phyloP scores from a whole-genome alignment of 2,888 invertebrate species.

The Clepsis dumicolana region DNA sequence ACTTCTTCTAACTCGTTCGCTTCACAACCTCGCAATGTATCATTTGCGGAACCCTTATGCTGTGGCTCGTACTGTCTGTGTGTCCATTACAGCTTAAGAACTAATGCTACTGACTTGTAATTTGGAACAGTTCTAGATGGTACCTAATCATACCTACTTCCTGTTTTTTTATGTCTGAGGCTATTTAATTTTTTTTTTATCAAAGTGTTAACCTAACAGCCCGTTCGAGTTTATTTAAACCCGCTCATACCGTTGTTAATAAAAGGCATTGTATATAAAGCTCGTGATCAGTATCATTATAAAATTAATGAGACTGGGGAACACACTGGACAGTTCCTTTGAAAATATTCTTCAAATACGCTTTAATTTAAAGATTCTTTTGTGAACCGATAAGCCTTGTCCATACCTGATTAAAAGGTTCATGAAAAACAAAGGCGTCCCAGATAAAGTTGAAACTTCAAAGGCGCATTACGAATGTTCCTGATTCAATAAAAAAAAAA shows the following conservation, averaged over 20 bases:
- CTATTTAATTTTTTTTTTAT: too few relatives aligned
- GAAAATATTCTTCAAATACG: neutral
- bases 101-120: too few relatives aligned
- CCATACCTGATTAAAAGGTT: conserved; percentile 6
- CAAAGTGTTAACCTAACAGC: neutral
- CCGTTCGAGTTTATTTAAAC: neutral
- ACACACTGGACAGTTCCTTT: conserved; percentile 9
- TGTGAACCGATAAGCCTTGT: conserved; percentile 4
- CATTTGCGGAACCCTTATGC: too few relatives aligned
- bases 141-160: too few relatives aligned
- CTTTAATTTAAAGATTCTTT: conserved; percentile 13
- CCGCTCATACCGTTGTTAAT: neutral
- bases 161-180: too few relatives aligned
- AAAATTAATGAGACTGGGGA: conserved; percentile 24
- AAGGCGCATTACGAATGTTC: neutral
- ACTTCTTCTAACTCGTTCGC: too few relatives aligned
- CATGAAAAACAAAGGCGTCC: neutral
- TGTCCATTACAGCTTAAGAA: too few relatives aligned
- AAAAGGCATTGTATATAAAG: neutral
- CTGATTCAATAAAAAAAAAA: neutral
- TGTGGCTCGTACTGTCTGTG: too few relatives aligned
- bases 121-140: too few relatives aligned
- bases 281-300: conserved; percentile 6
- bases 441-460: conserved; percentile 8
- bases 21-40: too few relatives aligned